Conservation (phyloP, 2,113 vertebrate genomes). For the Tichodroma muraria region DNA sequence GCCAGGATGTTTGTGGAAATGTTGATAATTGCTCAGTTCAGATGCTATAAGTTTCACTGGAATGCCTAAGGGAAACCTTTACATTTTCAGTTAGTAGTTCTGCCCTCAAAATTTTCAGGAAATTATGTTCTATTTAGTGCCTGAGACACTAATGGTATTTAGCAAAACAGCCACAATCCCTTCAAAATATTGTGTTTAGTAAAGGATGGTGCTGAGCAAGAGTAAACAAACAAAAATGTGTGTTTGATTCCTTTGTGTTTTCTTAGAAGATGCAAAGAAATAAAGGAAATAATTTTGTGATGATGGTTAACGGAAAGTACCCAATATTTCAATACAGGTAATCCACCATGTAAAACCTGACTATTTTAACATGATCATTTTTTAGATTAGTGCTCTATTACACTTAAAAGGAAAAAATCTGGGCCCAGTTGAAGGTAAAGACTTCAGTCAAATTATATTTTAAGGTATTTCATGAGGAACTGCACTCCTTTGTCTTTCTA, state of each 20-base stretch:
- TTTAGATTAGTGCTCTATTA: neutral
- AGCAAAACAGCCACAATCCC: neutral
- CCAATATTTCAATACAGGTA: neutral
- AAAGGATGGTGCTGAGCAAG: neutral
- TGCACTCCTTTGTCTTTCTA: neutral
- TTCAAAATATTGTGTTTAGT: neutral
- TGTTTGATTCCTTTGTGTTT: neutral
- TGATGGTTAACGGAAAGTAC: neutral
- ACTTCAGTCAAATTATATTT: neutral
- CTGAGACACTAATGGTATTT: neutral
- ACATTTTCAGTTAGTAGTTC: neutral
- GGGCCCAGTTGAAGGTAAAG: neutral
- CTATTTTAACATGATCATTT: neutral
- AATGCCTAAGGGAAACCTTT: neutral
- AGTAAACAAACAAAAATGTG: neutral
- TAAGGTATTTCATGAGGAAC: neutral
- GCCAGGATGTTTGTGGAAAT: neutral
- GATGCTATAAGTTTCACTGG: neutral
- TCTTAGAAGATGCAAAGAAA: neutral
- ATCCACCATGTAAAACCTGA: neutral
- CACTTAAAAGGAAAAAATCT: neutral
- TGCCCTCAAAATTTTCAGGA: neutral
- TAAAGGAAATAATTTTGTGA: neutral
- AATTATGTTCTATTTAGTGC: neutral
- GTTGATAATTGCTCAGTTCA: neutral